Evolutionary conservation across 1,140 invertebrate species (phyloP), one percentile per base, ranked within the genome.

Genomic region (Sesamia nonagrioides): DNA sequence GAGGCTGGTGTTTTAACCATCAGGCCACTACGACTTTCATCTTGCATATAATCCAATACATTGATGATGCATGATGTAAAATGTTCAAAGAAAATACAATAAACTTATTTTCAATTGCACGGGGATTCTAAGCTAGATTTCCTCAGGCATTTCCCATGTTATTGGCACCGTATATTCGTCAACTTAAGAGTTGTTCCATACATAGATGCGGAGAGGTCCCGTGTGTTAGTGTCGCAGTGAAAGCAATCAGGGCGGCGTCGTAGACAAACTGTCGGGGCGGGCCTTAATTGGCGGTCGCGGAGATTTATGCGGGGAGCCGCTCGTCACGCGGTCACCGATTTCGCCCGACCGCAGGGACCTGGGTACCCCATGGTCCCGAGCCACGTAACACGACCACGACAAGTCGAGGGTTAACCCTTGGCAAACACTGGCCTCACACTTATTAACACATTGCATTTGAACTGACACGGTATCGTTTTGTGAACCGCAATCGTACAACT

Each of bases 261-360:
- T 90, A 93, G 91, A 94, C 92, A 93, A 93, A 94, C 90, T 94
- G 91, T 92, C 91, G 92, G 88, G 88, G 88, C 83, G 88, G 86
- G 77, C 88, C 89, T 91, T 94, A 94, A 94, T 94, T 94, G 92
- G 92, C 91, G 93, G 93, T 94, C 91, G 88, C 85, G 35, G 87
- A 94, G 93, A 94, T 94, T 94, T 94, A 94, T 94, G 91, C 92
- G 90, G 90, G 81, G 86, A 84, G 81, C 84, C 89, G 87, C 81
- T 89, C 88, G 89, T 89, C 89, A 89, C 85, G 85, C 83, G 86
- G 87, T 61, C 84, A 85, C 63, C 86, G 79, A 80, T 88, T 81
- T 73, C 69, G 42, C 76, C 77, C 78, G 82, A 84, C 88, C 87
- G 80, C 86, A 89, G 37, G 37, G 56, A 18, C 56, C 40, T 42